A percentile compares a stretch with the other conserved stretches of the same genome.
These are phyloP conservation scores for Epiblema foenella DNA, from an alignment of 2,888 invertebrate genomes.

Conservation along the genomic window DNA sequence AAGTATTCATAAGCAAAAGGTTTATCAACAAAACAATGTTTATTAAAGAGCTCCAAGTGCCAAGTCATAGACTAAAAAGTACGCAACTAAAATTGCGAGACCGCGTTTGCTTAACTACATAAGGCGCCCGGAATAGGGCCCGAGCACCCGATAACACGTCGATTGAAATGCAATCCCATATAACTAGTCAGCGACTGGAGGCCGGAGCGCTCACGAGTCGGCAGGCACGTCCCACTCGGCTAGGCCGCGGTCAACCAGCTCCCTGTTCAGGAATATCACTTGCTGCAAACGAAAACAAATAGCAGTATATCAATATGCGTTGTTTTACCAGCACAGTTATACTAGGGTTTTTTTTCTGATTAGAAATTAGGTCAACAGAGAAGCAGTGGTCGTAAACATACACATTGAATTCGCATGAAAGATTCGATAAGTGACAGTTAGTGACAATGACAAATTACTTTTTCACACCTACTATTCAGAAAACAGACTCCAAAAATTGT, in stretches of 20 bases:
- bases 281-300: constrained; percentile 81
- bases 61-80: constrained; percentile 62
- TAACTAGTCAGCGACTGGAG: constrained; percentile 66
- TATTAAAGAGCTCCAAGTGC: constrained; percentile 68
- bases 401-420: too few relatives aligned
- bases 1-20: constrained; percentile 45
- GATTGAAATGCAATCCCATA: constrained; percentile 74
- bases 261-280: constrained; percentile 94
- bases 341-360: too few relatives aligned
- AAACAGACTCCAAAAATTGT: too few relatives aligned
- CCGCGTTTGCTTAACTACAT: constrained; percentile 50
- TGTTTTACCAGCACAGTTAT: too few relatives aligned
- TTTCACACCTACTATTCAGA: too few relatives aligned
- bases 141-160: constrained; percentile 61
- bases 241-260: constrained; percentile 92
- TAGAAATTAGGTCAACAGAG: too few relatives aligned
- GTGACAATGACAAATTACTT: too few relatives aligned
- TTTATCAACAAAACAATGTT: constrained; percentile 55
- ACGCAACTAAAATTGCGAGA: constrained; percentile 55
- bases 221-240: constrained; percentile 89
- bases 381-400: too few relatives aligned
- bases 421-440: too few relatives aligned
- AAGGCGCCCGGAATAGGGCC: constrained; percentile 46
- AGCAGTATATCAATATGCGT: not conserved
- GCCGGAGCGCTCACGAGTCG: constrained; percentile 70